Conservation (phyloP, 1,140 invertebrate genomes). For the Artemia franciscana region DNA sequence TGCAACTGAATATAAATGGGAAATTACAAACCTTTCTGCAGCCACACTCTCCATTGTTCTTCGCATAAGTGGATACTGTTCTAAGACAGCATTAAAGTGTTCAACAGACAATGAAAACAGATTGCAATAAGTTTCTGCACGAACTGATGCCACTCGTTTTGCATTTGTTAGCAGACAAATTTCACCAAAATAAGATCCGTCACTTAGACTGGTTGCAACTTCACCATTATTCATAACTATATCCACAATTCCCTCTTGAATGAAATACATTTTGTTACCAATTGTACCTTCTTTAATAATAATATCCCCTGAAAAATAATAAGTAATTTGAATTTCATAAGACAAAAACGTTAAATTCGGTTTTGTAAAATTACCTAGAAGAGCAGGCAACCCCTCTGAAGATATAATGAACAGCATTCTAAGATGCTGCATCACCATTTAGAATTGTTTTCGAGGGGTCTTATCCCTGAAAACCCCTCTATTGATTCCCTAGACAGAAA, state of each 20-base stretch:
- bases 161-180: slow-evolving; percentile 87
- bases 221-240: slow-evolving; percentile 90
- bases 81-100: slow-evolving; percentile 78
- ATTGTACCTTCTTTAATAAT: slow-evolving; percentile 95
- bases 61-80: slow-evolving; percentile 93
- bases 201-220: slow-evolving; percentile 87
- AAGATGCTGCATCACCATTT: too few relatives aligned
- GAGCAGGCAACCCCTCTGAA: too few relatives aligned
- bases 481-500: too few relatives aligned
- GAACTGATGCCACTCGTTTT: slow-evolving; percentile 75
- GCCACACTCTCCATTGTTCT: slow-evolving; percentile 97
- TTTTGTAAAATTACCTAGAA: too few relatives aligned
- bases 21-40: slow-evolving; percentile 50
- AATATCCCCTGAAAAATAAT: slow-evolving; percentile 57
- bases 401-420: too few relatives aligned
- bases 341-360: too few relatives aligned
- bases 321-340: too few relatives aligned
- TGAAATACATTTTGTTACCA: slow-evolving; percentile 97
- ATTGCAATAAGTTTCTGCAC: slow-evolving; percentile 95
- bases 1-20: too few relatives aligned
- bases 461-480: too few relatives aligned
- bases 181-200: slow-evolving; percentile 95
- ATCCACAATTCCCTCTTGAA: slow-evolving; percentile 94
- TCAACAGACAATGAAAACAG: slow-evolving; percentile 91
- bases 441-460: too few relatives aligned